Conservation (phyloP, 2,113 vertebrate genomes). For the Channa maculata region DNA sequence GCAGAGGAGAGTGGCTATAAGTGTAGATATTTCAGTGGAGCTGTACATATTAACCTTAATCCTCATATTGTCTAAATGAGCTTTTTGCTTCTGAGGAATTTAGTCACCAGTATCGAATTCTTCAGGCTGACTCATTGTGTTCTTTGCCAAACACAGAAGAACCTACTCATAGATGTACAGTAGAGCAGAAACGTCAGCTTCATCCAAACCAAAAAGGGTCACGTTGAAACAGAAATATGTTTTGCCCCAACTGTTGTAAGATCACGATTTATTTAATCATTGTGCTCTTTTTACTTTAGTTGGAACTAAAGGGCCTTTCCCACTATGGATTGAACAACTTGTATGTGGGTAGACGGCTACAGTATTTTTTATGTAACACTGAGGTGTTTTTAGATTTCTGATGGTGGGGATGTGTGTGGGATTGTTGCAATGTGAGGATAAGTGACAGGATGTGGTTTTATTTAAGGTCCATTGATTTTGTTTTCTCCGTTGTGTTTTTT, state of each 20-base stretch:
- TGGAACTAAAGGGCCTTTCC: no score
- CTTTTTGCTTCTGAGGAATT: not conserved
- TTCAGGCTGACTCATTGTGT: not conserved
- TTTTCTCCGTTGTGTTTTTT: not conserved
- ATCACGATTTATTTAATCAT: no score
- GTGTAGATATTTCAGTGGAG: not conserved
- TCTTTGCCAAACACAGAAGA: no score
- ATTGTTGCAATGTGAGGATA: not conserved
- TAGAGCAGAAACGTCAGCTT: no score
- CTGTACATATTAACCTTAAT: constrained; percentile 2
- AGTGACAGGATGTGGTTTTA: constrained; percentile 4
- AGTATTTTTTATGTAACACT: constrained; percentile 24
- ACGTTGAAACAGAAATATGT: no score
- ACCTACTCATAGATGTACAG: no score
- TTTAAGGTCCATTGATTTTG: constrained; percentile 15
- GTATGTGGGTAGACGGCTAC: not conserved
- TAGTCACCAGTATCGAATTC: not conserved
- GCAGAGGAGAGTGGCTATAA: no score
- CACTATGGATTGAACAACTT: not conserved
- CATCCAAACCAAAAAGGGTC: no score
- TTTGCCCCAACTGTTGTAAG: no score
- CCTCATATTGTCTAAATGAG: not conserved
- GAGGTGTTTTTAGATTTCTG: not conserved
- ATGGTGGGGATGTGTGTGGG: constrained; percentile 1
- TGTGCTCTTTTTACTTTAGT: no score